phyloP scores from a whole-genome alignment of 2,797 vertebrate species.

The Acestrorhynchus altus region DNA sequence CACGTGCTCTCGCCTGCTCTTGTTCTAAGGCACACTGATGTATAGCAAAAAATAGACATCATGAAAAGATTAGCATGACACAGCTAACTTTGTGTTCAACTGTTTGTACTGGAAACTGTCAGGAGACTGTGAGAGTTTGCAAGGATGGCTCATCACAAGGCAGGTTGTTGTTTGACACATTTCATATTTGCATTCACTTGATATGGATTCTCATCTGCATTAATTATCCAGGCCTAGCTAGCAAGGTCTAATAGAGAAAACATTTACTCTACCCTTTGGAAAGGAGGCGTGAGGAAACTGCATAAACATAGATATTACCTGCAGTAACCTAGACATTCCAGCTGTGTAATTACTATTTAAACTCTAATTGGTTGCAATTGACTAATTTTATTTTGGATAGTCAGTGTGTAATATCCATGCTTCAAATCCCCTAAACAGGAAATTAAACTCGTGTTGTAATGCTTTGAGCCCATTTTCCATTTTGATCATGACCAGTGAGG shows the following conservation, averaged over 20 bases:
- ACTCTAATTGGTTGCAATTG: background rate
- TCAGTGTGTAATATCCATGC: background rate
- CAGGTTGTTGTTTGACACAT: slow-evolving; percentile 17
- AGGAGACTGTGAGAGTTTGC: slow-evolving; percentile 6
- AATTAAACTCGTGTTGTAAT: slow-evolving; percentile 17
- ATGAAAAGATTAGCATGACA: slow-evolving; percentile 31
- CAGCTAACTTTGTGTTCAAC: slow-evolving; percentile 30
- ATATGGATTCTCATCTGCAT: slow-evolving; percentile 24
- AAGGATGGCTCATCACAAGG: background rate
- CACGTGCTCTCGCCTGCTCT: slow-evolving; percentile 44
- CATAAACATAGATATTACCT: background rate
- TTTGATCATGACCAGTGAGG: slow-evolving; percentile 14
- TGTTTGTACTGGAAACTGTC: slow-evolving; percentile 33
- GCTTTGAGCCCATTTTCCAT: slow-evolving; percentile 22
- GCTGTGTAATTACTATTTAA: slow-evolving; percentile 5
- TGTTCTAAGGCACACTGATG: slow-evolving; percentile 36
- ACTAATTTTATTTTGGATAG: slow-evolving; percentile 10
- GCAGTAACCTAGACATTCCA: background rate
- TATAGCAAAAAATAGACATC: slow-evolving; percentile 31
- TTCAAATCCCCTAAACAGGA: slow-evolving; percentile 23
- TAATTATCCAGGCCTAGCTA: slow-evolving; percentile 21
- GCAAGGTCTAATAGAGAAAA: slow-evolving; percentile 4
- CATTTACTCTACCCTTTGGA: slow-evolving; percentile 17
- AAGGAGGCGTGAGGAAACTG: background rate
- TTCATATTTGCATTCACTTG: slow-evolving; percentile 13